These are phyloP conservation scores for Nyctibius grandis DNA, from an alignment of 2,797 vertebrate species.

Conservation along the genomic window DNA sequence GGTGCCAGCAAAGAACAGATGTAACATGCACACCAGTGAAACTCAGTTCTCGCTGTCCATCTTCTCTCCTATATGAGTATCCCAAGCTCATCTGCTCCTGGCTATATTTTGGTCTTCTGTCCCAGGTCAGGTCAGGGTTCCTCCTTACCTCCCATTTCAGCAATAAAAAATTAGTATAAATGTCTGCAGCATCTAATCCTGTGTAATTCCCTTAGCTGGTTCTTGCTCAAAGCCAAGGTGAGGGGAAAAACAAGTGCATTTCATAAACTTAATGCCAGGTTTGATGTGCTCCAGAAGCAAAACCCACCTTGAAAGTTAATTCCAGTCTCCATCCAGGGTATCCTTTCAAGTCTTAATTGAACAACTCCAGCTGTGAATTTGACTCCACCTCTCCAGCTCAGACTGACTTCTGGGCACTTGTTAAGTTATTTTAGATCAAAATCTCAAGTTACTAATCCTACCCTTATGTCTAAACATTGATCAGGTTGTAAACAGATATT, in stretches of 20 bases:
- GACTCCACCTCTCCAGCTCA: not conserved
- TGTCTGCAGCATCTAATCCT: not conserved
- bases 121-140: not conserved
- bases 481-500: not conserved
- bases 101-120: not conserved
- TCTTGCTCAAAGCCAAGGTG: not conserved
- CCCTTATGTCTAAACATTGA: not conserved
- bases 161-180: not conserved
- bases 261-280: not conserved
- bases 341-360: not conserved
- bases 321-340: not conserved
- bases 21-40: accelerated
- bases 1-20: not conserved
- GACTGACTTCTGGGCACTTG: not conserved
- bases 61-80: not conserved
- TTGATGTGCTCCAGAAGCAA: not conserved
- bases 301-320: not conserved
- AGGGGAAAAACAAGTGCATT: not conserved
- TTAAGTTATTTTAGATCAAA: not conserved
- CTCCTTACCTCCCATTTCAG: not conserved
- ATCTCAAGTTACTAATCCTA: not conserved
- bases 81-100: not conserved
- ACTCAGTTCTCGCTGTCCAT: not conserved
- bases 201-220: not conserved
- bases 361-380: not conserved